Evolutionary conservation across 2,797 vertebrate genomes (phyloP).

Genomic region (Eidolon dupreanum): DNA sequence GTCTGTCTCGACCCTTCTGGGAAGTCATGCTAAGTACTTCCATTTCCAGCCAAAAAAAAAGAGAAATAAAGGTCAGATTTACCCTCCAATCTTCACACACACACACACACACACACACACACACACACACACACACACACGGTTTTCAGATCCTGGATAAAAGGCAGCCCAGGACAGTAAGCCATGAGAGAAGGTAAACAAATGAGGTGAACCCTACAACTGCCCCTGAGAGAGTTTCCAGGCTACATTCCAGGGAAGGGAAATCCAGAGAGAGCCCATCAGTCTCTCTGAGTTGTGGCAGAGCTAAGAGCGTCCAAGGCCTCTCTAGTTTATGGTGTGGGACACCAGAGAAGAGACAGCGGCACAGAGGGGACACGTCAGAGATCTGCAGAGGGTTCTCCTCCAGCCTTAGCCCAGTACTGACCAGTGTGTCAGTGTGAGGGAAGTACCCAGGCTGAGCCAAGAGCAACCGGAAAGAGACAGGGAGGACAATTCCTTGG

Average conservation of each 20-base stretch:
- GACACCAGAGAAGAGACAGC: not conserved
- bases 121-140: not conserved
- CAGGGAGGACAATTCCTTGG: not conserved
- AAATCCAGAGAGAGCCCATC: not conserved
- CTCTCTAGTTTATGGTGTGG: rapidly evolving
- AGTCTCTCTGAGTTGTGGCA: not conserved
- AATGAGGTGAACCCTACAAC: not conserved
- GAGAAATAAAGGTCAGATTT: not conserved
- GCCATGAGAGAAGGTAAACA: not conserved
- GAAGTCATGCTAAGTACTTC: not conserved
- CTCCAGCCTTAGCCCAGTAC: not conserved
- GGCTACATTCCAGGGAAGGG: not conserved
- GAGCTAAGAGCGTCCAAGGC: not conserved
- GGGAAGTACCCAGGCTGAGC: no score
- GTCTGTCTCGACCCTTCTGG: not conserved
- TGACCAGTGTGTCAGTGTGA: rapidly evolving
- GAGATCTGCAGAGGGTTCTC: not conserved
- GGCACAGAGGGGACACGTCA: rapidly evolving
- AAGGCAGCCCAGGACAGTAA: not conserved
- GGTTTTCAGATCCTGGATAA: not conserved
- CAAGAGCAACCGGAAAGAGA: not conserved
- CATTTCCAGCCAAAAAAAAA: not conserved
- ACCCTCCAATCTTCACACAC: not conserved
- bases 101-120: no score
- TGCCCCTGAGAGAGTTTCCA: not conserved